These are phyloP conservation scores for Hedya salicella DNA, from an alignment of 2,888 invertebrate genomes.

Conservation along the genomic window DNA sequence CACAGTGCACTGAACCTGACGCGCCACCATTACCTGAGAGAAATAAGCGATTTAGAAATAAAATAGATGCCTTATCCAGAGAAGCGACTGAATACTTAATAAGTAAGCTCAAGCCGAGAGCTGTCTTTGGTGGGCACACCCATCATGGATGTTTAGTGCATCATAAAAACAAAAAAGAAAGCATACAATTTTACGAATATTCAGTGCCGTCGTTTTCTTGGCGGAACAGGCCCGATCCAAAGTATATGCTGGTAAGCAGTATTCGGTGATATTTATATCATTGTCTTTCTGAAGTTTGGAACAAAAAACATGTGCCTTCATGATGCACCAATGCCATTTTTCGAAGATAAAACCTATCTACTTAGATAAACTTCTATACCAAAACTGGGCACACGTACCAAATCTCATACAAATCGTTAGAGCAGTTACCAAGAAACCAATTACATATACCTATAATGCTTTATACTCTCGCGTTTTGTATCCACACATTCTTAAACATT, in stretches of 20 bases:
- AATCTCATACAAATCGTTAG: too few relatives aligned
- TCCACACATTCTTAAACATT: too few relatives aligned
- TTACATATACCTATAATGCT: too few relatives aligned
- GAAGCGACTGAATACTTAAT: conserved; percentile 89
- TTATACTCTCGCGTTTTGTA: too few relatives aligned
- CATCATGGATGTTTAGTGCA: conserved; percentile 93
- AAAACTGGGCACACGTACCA: too few relatives aligned
- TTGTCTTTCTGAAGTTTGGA: too few relatives aligned
- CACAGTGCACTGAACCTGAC: conserved; percentile 91
- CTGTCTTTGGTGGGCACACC: conserved; percentile 95
- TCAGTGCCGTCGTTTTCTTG: conserved; percentile 98
- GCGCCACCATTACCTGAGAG: conserved; percentile 89
- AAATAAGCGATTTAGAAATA: conserved; percentile 89
- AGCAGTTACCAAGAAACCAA: too few relatives aligned
- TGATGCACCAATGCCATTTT: too few relatives aligned
- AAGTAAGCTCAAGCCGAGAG: conserved; percentile 87
- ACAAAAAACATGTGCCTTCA: too few relatives aligned
- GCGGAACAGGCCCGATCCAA: conserved; percentile 97
- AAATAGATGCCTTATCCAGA: conserved; percentile 94
- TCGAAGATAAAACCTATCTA: too few relatives aligned
- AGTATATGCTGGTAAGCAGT: conserved; percentile 91
- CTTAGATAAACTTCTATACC: too few relatives aligned
- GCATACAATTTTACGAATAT: conserved; percentile 86
- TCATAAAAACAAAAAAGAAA: conserved; percentile 65
- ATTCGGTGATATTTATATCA: not conserved